Evolutionary conservation across 2,113 vertebrate species (phyloP), one percentile per base, ranked within the genome.

Genomic region (Progne subis): DNA sequence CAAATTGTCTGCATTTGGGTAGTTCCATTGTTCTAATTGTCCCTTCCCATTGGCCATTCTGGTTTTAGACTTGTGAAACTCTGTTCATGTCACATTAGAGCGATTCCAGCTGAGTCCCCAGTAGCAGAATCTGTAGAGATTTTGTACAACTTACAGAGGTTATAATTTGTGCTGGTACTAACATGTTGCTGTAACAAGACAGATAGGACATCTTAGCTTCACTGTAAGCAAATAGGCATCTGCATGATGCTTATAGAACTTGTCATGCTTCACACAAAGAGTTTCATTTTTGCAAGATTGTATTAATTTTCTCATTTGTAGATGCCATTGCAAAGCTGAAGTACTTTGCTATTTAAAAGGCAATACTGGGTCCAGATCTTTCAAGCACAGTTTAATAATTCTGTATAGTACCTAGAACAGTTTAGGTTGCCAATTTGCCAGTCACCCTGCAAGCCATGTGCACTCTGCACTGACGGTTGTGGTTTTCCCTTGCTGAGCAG

Each of bases 371-470:
- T 60, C 43, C 41, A 88, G 64, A 63, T 70, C 76, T 81, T 88
- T 55, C 43, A 74, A 67, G 34, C 18, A 32, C 34, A 67, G 34
- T 77, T 65, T 83, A 61, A 39, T 74, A 46, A 57, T 34, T 39
- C 55, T 56, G 11, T 43, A 4, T 55, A 26, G 25, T 77, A 81
- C 28, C 25, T 43, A 37, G 78, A 49, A 43, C 18, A 61, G 55
- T 49, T 6, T 12, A 74, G 52, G 18, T 74, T 59, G 32, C 24
- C 44, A 46, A 5, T 83, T 91, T 72, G 23, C 37, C 39, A 55
- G 14, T 63, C 43, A 70, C 12, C 13, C 11, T 21, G 26, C 12
- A 32, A 0, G 2, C 11, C 57, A n/a, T 0, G 0, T 16, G n/a
- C 6, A 5, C 29, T 43, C 28, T 76, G 59, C 41, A 65, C 34